Evolutionary conservation across 2,888 invertebrate genomes (phyloP).

Genomic region (Brachyopa scutellaris): DNA sequence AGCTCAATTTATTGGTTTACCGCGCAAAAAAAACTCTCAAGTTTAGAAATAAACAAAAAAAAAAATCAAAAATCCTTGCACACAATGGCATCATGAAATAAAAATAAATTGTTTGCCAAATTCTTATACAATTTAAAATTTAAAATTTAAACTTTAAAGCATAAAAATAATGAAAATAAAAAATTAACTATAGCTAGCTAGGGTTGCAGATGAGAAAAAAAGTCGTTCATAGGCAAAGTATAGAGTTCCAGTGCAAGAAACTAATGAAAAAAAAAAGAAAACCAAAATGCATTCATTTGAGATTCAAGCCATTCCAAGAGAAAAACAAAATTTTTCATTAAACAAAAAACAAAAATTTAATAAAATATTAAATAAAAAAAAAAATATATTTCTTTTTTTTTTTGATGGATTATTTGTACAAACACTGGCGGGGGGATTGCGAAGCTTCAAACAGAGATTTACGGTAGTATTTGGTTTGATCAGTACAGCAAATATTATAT

Average conservation of each 20-base stretch:
- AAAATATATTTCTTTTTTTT: too few species aligned
- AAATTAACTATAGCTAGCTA: conserved; percentile 36
- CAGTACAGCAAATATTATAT: conserved; percentile 59
- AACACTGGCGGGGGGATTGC: conserved; percentile 71
- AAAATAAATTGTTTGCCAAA: conserved; percentile 41
- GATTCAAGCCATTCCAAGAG: conserved; percentile 63
- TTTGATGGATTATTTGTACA: conserved; percentile 56
- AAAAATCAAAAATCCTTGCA: conserved; percentile 64
- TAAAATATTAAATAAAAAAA: conserved; percentile 17
- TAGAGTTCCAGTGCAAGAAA: conserved; percentile 56
- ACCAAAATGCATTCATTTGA: conserved; percentile 56
- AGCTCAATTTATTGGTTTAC: conserved; percentile 43
- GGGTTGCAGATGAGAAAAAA: conserved; percentile 63
- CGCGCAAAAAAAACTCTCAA: conserved; percentile 51
- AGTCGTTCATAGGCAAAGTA: conserved; percentile 57
- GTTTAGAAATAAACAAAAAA: conserved; percentile 13
- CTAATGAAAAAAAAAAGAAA: conserved; percentile 29
- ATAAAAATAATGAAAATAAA: conserved; percentile 26
- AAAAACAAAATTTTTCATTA: conserved; percentile 36
- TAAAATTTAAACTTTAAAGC: conserved; percentile 49
- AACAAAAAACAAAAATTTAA: conserved; percentile 1
- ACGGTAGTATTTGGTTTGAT: conserved; percentile 54
- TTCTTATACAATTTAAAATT: conserved; percentile 61
- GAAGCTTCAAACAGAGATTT: conserved; percentile 71
- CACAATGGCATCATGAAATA: conserved; percentile 64